phyloP scores from a whole-genome alignment of 2,113 vertebrate genomes.

The Crocuta crocuta region DNA sequence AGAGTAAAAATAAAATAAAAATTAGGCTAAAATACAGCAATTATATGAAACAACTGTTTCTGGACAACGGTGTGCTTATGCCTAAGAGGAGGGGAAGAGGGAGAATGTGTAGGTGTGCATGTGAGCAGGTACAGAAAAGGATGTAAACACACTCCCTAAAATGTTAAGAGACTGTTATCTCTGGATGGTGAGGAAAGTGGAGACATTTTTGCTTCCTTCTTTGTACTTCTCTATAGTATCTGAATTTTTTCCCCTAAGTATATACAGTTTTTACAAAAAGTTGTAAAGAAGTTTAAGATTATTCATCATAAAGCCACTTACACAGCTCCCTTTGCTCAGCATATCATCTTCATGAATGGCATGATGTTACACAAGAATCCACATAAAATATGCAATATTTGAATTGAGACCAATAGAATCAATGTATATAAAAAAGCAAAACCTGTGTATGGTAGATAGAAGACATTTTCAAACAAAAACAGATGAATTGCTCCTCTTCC shows the following conservation, averaged over 20 bases:
- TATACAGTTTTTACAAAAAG: not conserved
- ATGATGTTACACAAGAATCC: not conserved
- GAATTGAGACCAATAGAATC: not conserved
- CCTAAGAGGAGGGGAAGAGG: not conserved
- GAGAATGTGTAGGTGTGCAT: too few relatives aligned
- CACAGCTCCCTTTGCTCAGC: not conserved
- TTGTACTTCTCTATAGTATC: not conserved
- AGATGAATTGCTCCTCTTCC: not conserved
- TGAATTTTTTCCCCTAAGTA: not conserved
- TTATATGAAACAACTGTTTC: not conserved
- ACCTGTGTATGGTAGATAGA: not conserved
- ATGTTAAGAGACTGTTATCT: not conserved
- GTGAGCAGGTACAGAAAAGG: not conserved
- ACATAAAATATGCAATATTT: not conserved
- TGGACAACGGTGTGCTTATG: not conserved
- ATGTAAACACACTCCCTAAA: not conserved
- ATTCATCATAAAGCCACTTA: not conserved
- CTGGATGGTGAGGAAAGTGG: not conserved
- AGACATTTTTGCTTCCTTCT: constrained; percentile 31
- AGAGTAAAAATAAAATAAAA: not conserved
- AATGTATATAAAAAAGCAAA: not conserved
- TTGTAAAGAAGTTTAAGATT: not conserved
- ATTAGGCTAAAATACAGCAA: not conserved
- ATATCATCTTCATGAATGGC: not conserved
- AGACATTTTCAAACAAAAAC: not conserved